phyloP scores from a whole-genome alignment of 2,888 invertebrate genomes.

The Antitype chi region DNA sequence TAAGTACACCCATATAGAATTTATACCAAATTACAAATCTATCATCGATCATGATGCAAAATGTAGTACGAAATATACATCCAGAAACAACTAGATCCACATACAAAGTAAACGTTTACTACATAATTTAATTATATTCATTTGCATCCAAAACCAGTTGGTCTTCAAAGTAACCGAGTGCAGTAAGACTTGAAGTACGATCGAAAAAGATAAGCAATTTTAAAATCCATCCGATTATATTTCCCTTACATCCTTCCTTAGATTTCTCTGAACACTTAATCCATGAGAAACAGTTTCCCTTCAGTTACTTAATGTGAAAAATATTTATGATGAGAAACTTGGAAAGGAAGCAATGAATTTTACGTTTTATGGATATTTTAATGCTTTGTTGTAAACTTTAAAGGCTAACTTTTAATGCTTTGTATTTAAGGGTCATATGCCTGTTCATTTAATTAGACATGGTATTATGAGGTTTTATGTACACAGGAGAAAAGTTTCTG shows the following conservation, averaged over 20 bases:
- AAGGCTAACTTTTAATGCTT: background rate
- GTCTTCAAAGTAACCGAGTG: background rate
- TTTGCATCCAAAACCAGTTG: background rate
- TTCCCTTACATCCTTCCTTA: conserved; percentile 33
- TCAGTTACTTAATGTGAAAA: conserved; percentile 15
- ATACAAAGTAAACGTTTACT: conserved; percentile 2
- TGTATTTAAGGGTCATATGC: background rate
- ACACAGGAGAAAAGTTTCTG: background rate
- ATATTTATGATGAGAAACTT: conserved; percentile 26
- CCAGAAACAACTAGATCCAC: background rate
- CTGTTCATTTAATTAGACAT: background rate
- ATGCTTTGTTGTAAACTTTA: conserved; percentile 16
- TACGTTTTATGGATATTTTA: background rate
- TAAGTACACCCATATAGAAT: too few relatives aligned
- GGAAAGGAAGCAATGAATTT: conserved; percentile 12
- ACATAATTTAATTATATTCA: background rate
- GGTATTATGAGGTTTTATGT: background rate
- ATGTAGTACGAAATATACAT: background rate
- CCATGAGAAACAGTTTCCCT: conserved; percentile 13
- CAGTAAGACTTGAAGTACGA: background rate
- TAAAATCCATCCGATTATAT: conserved; percentile 7
- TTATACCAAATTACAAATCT: too few relatives aligned
- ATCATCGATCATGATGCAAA: background rate
- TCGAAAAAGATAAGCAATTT: background rate
- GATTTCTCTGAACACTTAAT: conserved; percentile 31